Conservation (phyloP, 1,140 invertebrate genomes). For the Lordiphosa stackelbergi region DNA sequence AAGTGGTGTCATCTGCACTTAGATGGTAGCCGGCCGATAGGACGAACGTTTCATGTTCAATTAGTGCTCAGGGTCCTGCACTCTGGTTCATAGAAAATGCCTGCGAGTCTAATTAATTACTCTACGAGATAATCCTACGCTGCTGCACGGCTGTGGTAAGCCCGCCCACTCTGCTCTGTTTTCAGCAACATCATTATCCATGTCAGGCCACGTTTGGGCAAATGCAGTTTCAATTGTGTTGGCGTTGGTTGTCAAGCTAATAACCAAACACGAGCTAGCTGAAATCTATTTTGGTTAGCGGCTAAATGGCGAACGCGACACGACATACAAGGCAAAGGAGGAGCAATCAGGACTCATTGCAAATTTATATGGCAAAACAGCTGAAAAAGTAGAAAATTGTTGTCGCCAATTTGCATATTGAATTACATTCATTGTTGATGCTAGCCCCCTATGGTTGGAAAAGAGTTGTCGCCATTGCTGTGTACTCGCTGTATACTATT, state of each 20-base stretch:
- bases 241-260: conserved; percentile 24
- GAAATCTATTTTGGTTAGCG: conserved; percentile 39
- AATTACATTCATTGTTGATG: conserved; percentile 72
- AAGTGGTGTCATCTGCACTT: conserved; percentile 62
- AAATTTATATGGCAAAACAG: conserved; percentile 11
- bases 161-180: not conserved
- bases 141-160: conserved; percentile 8
- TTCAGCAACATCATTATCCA: conserved; percentile 37
- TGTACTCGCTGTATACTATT: conserved; percentile 11
- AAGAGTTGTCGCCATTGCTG: conserved; percentile 25
- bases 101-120: conserved; percentile 74
- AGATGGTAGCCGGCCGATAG: conserved; percentile 21
- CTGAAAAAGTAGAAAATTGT: conserved; percentile 60
- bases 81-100: conserved; percentile 65
- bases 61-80: conserved; percentile 49
- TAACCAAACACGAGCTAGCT: conserved; percentile 36
- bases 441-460: conserved; percentile 20
- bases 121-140: conserved; percentile 16
- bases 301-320: conserved; percentile 34
- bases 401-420: conserved; percentile 68
- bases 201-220: conserved; percentile 16
- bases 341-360: conserved; percentile 1
- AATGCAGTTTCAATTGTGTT: conserved; percentile 17
- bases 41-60: conserved; percentile 66
- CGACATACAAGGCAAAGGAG: not conserved